Evolutionary conservation across 2,113 vertebrate genomes (phyloP), one percentile per base, ranked within the genome.

Genomic region (Larimichthys crocea): DNA sequence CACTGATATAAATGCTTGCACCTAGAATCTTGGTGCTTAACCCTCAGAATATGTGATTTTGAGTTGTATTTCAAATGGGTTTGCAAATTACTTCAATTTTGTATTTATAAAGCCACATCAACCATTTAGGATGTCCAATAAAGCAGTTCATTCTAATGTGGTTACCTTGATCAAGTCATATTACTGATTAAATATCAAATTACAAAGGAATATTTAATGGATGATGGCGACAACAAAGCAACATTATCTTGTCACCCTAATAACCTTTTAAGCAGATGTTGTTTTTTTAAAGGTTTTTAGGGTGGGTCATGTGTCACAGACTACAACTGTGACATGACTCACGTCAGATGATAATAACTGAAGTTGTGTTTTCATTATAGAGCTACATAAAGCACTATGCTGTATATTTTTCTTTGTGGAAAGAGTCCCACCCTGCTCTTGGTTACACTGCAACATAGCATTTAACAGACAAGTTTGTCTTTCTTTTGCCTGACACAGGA

Each of bases 401-500:
- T 40, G 35, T 64, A n/a, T 17, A 73, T 24, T 56, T 50, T 10
- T 61, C 9, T 29, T 57, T 68, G 10, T 50, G 59, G 35, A 68
- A 20, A 20, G 42, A 64, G 46, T 24, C 69, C 56, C 26, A 4
- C 35, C 20, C 61, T 22, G 48, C 72, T 73, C 42, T 69, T 62
- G 57, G 65, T 84, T 72, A 69, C 66, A 42, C 71, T 29, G 60
- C 57, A 60, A 81, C 62, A 64, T 57, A 44, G 17, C 50, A 77
- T 86, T 86, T 80, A 85, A 63, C 73, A 29, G 70, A 80, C 52
- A 31, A 20, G 70, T 86, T 82, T 80, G 66, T 52, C 71, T 89
- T 92, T 89, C 79, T 83, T 83, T 80, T 61, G 55, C 35, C 80
- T 89, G 82, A 88, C 83, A 74, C 48, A 86, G 91, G 91, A 94